Evolutionary conservation across 2,113 vertebrate species (phyloP).

Genomic region (Lasiurus borealis): DNA sequence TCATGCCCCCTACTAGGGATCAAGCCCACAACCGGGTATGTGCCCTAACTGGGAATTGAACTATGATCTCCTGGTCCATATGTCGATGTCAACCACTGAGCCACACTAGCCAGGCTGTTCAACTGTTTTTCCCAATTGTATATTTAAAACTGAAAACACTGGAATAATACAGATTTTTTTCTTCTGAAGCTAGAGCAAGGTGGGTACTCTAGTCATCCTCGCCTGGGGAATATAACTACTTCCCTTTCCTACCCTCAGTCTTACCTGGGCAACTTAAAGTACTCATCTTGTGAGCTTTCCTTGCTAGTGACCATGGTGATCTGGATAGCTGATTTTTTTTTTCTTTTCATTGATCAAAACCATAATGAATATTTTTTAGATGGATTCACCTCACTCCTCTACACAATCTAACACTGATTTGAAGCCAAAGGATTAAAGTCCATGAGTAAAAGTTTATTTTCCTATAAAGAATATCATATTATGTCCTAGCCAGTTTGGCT

Average conservation of each 20-base stretch:
- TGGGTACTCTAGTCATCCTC: not conserved
- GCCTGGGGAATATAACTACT: not conserved
- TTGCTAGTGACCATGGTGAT: not conserved
- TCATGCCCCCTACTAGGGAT: too few species aligned
- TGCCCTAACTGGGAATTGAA: too few species aligned
- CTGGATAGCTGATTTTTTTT: not conserved
- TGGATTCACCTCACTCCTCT: not conserved
- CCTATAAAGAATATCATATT: not conserved
- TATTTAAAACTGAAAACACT: constrained; percentile 29
- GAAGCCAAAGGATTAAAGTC: constrained; percentile 16
- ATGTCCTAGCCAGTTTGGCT: too few species aligned
- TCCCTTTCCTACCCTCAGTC: not conserved
- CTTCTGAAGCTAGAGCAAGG: not conserved
- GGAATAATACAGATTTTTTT: not conserved
- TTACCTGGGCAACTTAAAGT: not conserved
- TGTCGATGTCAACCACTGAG: too few species aligned
- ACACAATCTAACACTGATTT: constrained; percentile 20
- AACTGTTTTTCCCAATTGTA: constrained; percentile 1
- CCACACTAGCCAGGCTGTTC: not conserved
- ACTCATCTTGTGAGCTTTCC: not conserved
- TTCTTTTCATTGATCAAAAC: not conserved
- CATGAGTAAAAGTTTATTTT: constrained; percentile 43
- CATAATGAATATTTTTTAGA: constrained; percentile 23
- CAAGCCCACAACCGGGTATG: too few species aligned
- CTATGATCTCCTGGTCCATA: too few species aligned